Evolutionary conservation across 2,113 vertebrate species (phyloP).

Genomic region (Artemisiospiza belli): DNA sequence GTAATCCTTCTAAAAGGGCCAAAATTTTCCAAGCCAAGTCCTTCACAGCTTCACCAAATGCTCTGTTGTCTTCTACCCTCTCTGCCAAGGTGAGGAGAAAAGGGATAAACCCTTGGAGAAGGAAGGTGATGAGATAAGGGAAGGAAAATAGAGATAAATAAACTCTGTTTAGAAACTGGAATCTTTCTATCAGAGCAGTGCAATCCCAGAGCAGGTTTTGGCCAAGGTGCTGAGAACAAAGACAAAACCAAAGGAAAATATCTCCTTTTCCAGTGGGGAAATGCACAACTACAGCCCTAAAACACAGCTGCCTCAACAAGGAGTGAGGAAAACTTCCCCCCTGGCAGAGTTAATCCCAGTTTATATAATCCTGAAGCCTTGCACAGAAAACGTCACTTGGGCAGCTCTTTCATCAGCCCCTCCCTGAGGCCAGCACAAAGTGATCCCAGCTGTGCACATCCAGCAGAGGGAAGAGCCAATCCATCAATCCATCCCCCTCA

Average conservation of each 20-base stretch:
- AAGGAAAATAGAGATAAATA: neutral
- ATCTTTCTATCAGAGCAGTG: neutral
- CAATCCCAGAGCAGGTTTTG: neutral
- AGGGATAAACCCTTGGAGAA: neutral
- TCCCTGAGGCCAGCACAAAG: constrained; percentile 21
- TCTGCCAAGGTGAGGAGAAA: neutral
- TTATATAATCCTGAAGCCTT: constrained; percentile 26
- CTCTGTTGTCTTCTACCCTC: neutral
- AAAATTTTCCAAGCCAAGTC: neutral
- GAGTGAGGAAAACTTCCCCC: neutral
- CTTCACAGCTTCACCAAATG: neutral
- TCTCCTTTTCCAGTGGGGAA: neutral
- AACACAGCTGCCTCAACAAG: neutral
- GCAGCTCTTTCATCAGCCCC: constrained; percentile 35
- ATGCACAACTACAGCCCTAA: neutral
- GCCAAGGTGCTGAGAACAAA: neutral
- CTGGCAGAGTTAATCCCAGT: neutral
- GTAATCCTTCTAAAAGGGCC: neutral
- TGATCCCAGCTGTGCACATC: neutral
- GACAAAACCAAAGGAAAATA: neutral
- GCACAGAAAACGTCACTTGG: constrained; percentile 17
- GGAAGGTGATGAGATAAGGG: neutral
- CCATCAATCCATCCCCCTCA: neutral
- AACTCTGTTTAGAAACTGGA: neutral
- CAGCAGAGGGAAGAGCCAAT: neutral